These are phyloP conservation scores for Colinus virginianus DNA, from an alignment of 2,113 vertebrate genomes.

Conservation along the genomic window DNA sequence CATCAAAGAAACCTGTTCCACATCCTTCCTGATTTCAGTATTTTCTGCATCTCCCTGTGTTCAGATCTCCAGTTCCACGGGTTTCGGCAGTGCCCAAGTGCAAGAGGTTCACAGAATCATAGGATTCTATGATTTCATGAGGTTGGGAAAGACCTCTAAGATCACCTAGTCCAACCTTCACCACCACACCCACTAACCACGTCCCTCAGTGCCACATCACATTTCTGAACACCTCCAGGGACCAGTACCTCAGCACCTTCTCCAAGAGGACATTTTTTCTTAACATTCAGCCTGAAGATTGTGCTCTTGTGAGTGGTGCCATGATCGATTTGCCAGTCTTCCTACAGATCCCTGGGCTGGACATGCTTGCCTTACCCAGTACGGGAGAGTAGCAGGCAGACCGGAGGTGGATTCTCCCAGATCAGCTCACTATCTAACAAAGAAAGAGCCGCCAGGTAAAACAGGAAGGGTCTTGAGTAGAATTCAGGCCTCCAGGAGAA, in stretches of 20 bases:
- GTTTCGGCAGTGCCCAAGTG: background rate
- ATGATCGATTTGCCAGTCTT: fast-evolving
- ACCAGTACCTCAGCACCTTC: too few relatives aligned
- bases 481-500: background rate
- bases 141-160: too few relatives aligned
- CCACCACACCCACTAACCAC: too few relatives aligned
- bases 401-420: background rate
- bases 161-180: too few relatives aligned
- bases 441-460: background rate
- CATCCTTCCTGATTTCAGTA: background rate
- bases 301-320: background rate
- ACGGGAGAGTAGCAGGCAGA: background rate
- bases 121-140: too few relatives aligned
- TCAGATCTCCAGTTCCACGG: background rate
- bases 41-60: background rate
- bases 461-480: background rate
- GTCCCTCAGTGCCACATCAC: too few relatives aligned
- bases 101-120: too few relatives aligned
- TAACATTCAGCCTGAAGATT: background rate
- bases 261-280: too few relatives aligned
- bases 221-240: too few relatives aligned
- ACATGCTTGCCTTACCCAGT: background rate
- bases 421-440: background rate
- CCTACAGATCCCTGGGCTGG: background rate
- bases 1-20: background rate